Evolutionary conservation across 2,888 invertebrate genomes (phyloP), one percentile per base, ranked within the genome.

Genomic region (Drosophila colorata): DNA sequence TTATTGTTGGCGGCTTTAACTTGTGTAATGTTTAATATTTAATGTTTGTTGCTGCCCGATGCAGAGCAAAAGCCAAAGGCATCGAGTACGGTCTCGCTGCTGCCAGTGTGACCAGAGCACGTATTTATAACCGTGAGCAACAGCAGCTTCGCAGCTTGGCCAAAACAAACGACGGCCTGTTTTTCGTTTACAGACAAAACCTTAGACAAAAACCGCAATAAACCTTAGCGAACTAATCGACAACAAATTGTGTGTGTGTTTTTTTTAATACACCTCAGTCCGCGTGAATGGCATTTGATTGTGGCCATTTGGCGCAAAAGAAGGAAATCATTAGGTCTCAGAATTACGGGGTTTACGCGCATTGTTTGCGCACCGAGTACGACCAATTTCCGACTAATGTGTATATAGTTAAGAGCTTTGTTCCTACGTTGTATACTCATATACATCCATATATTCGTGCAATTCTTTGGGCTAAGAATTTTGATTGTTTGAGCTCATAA

Each of bases 271-370:
- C 41, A 64, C 28, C 6, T 63, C 31, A 25, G 35, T 8, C 52
- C 43, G 57, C 65, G 77, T 83, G 80, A 74, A 70, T 66, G 78
- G 31, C 52, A 47, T 76, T 83, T 78, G 72, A 78, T 80, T 84
- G 81, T 78, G 60, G 51, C 18, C 51, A 61, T 33, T 43, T 67
- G 64, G 63, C 44, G 31, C 38, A 72, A 67, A 79, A 85, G 69
- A 48, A 74, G 72, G 67, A 83, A 83, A 85, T 83, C 65, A 83
- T 83, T 82, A 67, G 67, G 43, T 60, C 41, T 48, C 43, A 44
- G 52, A 65, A 66, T 64, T 68, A 43, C 56, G 40, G 40, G 14
- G 41, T 20, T 49, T 35, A 33, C 35, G 47, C 47, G 31, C 33
- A 41, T 60, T 60, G 60, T 60, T 60, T 20, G 25, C 41, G 11